Percentiles rank a stretch among this genome's conserved stretches.
Evolutionary conservation across 2,888 invertebrate genomes (phyloP).

Genomic region (Philhelius pedissequus): DNA sequence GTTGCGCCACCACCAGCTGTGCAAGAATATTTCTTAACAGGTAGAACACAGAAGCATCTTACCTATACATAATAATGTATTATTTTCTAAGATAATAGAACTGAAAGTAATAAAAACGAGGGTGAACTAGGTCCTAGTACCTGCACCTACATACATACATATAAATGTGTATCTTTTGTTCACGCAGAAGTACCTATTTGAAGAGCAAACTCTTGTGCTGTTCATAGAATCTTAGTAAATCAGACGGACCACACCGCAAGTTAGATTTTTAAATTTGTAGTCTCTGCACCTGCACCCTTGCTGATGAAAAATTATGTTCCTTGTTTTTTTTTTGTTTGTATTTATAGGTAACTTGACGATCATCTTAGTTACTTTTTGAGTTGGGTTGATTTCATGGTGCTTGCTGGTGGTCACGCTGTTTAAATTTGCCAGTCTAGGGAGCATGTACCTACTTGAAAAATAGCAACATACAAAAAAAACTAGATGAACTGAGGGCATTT

Average conservation of each 20-base stretch:
- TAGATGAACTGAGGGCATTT: neutral
- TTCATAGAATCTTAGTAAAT: neutral
- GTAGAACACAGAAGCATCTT: conserved; percentile 8
- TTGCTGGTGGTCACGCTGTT: conserved; percentile 7
- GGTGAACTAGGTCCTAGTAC: too few relatives aligned
- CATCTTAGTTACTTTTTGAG: neutral
- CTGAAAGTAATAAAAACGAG: neutral
- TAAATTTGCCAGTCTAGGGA: neutral
- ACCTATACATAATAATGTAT: neutral
- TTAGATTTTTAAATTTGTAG: neutral
- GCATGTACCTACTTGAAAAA: neutral
- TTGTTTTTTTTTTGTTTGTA: neutral
- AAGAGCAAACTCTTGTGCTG: neutral
- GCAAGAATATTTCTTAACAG: neutral
- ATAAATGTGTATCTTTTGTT: neutral
- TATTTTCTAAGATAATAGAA: neutral
- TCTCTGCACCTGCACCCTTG: conserved; percentile 1
- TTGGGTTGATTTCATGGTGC: neutral
- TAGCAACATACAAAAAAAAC: neutral
- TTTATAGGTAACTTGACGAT: neutral
- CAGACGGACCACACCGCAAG: conserved; percentile 10
- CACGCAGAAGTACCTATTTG: neutral
- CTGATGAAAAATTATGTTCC: neutral
- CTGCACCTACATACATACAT: neutral
- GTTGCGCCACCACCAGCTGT: neutral